A percentile compares a stretch with the other conserved stretches of the same genome.
phyloP scores from a whole-genome alignment of 2,113 vertebrate genomes.

The Callopanchax toddi region DNA sequence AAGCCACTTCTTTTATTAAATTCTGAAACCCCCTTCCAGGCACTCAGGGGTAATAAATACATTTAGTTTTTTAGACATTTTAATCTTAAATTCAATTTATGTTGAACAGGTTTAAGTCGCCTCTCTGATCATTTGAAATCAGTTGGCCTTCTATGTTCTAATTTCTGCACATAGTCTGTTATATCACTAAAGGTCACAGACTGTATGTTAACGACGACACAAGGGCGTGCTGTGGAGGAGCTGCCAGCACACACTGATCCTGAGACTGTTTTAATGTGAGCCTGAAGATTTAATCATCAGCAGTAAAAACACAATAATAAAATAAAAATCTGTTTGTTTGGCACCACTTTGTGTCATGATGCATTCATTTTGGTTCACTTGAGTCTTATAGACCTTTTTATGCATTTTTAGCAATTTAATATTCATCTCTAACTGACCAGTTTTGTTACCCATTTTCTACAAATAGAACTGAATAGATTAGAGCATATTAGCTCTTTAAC shows the following conservation, averaged over 20 bases:
- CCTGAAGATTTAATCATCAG: no score
- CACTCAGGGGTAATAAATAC: not conserved
- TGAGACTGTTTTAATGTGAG: no score
- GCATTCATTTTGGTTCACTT: no score
- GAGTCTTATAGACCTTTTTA: no score
- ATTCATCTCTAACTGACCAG: no score
- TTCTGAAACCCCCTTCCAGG: not conserved
- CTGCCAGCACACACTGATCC: conserved; percentile 17
- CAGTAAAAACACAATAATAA: no score
- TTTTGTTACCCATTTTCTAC: no score
- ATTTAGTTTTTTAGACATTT: not conserved
- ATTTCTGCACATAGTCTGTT: conserved; percentile 1
- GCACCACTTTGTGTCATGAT: no score
- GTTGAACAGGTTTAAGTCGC: not conserved
- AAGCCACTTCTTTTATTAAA: not conserved
- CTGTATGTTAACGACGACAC: conserved; percentile 10
- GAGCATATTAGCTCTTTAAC: no score
- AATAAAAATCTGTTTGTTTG: no score
- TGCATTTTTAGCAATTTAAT: no score
- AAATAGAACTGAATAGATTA: no score
- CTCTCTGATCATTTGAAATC: conserved; percentile 2
- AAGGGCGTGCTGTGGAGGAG: conserved; percentile 9
- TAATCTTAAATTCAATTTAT: not conserved
- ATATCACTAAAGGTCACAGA: conserved; percentile 20
- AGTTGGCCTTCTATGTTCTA: not conserved